A percentile compares a stretch with the other conserved stretches of the same genome.
These are phyloP conservation scores for Saxidomus purpurata DNA, from an alignment of 1,140 invertebrate genomes.

Conservation along the genomic window DNA sequence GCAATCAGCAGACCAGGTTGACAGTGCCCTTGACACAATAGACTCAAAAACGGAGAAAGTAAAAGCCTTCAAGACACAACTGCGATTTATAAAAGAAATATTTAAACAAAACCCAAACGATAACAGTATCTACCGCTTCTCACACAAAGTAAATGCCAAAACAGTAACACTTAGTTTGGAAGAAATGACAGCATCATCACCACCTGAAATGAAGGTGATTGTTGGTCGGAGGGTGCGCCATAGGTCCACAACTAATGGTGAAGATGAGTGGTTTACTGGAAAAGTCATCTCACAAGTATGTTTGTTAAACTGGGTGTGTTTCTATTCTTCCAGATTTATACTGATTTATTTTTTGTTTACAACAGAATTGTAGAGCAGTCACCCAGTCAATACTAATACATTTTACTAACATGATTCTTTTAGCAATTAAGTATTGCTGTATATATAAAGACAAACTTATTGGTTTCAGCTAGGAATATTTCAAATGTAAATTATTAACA, in stretches of 20 bases:
- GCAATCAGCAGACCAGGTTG: constrained; percentile 14
- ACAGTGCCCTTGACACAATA: not conserved
- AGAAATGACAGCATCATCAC: constrained; percentile 2
- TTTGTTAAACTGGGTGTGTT: not conserved
- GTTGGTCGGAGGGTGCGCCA: not conserved
- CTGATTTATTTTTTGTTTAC: not conserved
- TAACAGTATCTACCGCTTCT: not conserved
- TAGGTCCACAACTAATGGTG: not conserved
- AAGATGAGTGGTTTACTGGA: not conserved
- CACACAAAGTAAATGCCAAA: not conserved
- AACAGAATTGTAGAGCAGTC: not conserved
- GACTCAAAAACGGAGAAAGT: constrained; percentile 18
- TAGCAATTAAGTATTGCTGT: not conserved
- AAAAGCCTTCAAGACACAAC: constrained; percentile 2
- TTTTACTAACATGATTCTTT: not conserved
- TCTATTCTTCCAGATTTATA: not conserved
- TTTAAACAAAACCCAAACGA: not conserved
- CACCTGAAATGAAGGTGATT: not conserved
- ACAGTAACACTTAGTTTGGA: not conserved
- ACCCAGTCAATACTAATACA: not conserved
- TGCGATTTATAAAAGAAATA: constrained; percentile 4
- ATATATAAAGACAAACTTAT: not conserved
- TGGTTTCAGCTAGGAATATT: not conserved
- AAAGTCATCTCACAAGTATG: constrained; percentile 23
- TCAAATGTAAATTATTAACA: not conserved